Base-by-base conservation (phyloP, 2,113 vertebrate genomes). In the Campylomormyrus numenius region DNA sequence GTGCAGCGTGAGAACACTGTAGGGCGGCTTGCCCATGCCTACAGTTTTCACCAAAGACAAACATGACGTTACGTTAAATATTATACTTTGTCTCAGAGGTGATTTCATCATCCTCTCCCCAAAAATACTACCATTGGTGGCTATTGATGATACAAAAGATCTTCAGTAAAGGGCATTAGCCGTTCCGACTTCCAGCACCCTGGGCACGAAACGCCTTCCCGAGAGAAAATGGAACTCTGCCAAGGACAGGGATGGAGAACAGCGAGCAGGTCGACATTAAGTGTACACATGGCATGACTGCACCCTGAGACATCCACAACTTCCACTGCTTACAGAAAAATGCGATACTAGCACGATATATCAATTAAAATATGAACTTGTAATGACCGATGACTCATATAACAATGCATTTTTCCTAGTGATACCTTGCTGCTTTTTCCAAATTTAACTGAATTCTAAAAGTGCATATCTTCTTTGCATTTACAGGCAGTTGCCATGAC, bases 401-500 rank as follows among this genome's bases (percentile, higher is more conserved):
- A 66, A 66, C 62, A 27, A 66, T 31, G 13, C 9, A 70, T 31
- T 31, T 80, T 80, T 80, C 35, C 17, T 80, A 39, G 35, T 39
- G 15, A 42, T 42, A 42, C 35, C 74, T 39, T 77, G 35, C 35
- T 42, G 35, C 35, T 80, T 42, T 80, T 39, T 39, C 74, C 74
- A 80, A 80, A 80, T 80, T 80, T 77, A 77, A 77, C 70, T 6
- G 70, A 77, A 53, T 87, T 52, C 85, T 3, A 48, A 31, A 87
- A 52, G 48, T 87, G 49, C 70, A 17, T 17, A 77, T 17, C 49
- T 87, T 53, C 27, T 87, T 35, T 53, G 49, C 49, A 52, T 87
- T 87, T 53, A 87, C 85, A 52, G 45, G 85, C 85, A 56, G 85
- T 87, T 87, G 85, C 85, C 85, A 87, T 87, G 85, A 53, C 85